Evolutionary conservation across 2,888 invertebrate genomes (phyloP), one percentile per base, ranked within the genome.

Genomic region (Cactoblastis cactorum): DNA sequence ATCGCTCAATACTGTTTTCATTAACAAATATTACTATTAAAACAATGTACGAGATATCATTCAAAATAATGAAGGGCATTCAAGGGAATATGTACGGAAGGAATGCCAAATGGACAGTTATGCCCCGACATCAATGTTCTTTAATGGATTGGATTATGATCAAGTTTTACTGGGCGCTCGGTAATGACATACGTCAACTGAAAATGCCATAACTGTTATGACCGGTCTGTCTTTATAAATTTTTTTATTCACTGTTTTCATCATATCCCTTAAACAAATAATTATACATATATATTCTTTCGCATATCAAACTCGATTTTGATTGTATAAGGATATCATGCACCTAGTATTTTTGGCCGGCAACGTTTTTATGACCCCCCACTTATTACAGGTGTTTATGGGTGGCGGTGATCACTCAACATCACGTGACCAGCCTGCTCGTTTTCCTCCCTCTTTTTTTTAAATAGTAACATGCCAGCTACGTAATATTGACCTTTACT

Each of bases 81-180:
- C 19, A 43, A 43, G 17, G 43, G 28, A 24, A 24, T 39, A 43
- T 43, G 28, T 32, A 43, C 43, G 43, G 41, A 43, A 43, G 43
- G 15, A 28, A 28, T 43, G 43, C 12, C 28, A 28, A 43, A 43
- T 28, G 28, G 43, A 43, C 49, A 18, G 41, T 41, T 22, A 41
- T 33, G 39, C 41, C 49, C 14, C 5, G 14, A 39, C 18, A 18
- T 28, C 33, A 41, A 41, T 49, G 49, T 34, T 41, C 41, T 41
- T 39, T 18, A 49, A 49, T 49, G 49, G 49, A 49, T 49, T 49
- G 47, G 47, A 48, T 49, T 41, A 49, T 49, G 41, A 49, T 49
- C 39, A 17, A 37, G 28, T 41, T 41, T 49, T 39, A 33, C 32
- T 41, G 39, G 39, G 3, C 39, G 32, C 33, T 49, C 39, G 41